A percentile compares a stretch with the other conserved stretches of the same genome.
Evolutionary conservation across 2,797 vertebrate species (phyloP).

Genomic region (Lateolabrax maculatus): DNA sequence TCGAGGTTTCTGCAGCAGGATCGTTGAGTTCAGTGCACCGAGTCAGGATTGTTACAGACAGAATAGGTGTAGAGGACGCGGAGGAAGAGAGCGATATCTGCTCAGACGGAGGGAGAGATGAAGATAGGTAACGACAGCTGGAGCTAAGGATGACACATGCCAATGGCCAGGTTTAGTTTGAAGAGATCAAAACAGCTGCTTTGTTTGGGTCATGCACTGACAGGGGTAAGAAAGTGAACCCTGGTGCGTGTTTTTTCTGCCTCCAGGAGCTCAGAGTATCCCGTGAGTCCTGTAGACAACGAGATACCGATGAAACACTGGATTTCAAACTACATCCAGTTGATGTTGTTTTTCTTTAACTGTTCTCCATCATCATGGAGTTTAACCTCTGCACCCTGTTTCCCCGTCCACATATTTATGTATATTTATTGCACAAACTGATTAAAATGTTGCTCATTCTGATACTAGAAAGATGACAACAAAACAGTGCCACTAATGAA

Average conservation of each 20-base stretch:
- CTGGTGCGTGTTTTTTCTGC: not conserved
- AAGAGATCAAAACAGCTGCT: slow-evolving; percentile 43
- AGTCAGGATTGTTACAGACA: slow-evolving; percentile 26
- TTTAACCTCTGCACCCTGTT: not conserved
- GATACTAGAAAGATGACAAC: slow-evolving; percentile 37
- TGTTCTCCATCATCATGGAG: not conserved
- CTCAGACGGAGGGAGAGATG: slow-evolving; percentile 35
- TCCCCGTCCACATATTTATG: not conserved
- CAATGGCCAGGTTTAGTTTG: slow-evolving; percentile 51
- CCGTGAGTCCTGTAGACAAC: not conserved
- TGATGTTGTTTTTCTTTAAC: not conserved
- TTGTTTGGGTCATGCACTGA: slow-evolving; percentile 12
- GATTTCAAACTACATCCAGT: not conserved
- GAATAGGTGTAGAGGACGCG: slow-evolving; percentile 25
- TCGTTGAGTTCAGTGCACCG: slow-evolving; percentile 4
- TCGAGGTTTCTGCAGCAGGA: not conserved
- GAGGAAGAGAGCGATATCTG: slow-evolving; percentile 29
- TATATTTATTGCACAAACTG: slow-evolving; percentile 4
- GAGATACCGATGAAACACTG: not conserved
- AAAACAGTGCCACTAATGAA: slow-evolving; percentile 43
- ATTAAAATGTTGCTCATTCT: slow-evolving; percentile 36
- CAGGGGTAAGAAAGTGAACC: slow-evolving; percentile 13
- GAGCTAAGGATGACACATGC: slow-evolving; percentile 41
- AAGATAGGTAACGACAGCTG: slow-evolving; percentile 41
- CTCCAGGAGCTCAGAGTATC: not conserved